These are phyloP conservation scores for Drosophila sp. DNA, from an alignment of 1,140 invertebrate genomes.

Conservation along the genomic window DNA sequence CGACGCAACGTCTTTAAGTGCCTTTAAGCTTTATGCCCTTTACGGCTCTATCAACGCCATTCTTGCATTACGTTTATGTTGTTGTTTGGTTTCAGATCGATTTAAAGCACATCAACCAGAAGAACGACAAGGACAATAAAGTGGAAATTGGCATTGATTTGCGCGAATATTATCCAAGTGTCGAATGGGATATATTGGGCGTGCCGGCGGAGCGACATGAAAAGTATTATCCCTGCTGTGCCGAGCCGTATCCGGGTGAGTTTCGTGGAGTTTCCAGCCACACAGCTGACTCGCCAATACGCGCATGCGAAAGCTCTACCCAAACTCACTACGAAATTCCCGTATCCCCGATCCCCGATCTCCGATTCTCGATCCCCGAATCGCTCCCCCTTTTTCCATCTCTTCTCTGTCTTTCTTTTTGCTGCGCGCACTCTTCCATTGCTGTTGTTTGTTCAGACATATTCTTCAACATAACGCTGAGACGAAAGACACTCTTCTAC, in stretches of 20 bases:
- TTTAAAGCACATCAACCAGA: constrained; percentile 95
- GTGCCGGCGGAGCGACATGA: constrained; percentile 96
- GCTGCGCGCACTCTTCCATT: constrained; percentile 58
- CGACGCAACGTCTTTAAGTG: constrained; percentile 50
- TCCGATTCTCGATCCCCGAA: no score
- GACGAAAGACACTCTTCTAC: constrained; percentile 97
- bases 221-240: constrained; percentile 95
- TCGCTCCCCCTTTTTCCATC: not conserved
- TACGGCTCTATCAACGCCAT: constrained; percentile 56
- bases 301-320: constrained; percentile 76
- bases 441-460: constrained; percentile 89
- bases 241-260: constrained; percentile 93
- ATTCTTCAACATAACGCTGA: constrained; percentile 98
- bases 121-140: constrained; percentile 89
- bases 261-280: constrained; percentile 75
- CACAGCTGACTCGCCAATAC: constrained; percentile 51
- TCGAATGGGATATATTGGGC: constrained; percentile 98
- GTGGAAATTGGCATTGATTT: constrained; percentile 96
- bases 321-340: constrained; percentile 66
- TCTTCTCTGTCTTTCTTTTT: constrained; percentile 25
- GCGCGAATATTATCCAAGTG: constrained; percentile 97
- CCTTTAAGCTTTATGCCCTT: constrained; percentile 56
- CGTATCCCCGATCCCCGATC: not conserved
- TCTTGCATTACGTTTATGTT: constrained; percentile 33
- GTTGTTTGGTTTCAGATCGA: constrained; percentile 94